phyloP scores from a whole-genome alignment of 2,113 vertebrate genomes.

The Psammodynastes pulverulentus region DNA sequence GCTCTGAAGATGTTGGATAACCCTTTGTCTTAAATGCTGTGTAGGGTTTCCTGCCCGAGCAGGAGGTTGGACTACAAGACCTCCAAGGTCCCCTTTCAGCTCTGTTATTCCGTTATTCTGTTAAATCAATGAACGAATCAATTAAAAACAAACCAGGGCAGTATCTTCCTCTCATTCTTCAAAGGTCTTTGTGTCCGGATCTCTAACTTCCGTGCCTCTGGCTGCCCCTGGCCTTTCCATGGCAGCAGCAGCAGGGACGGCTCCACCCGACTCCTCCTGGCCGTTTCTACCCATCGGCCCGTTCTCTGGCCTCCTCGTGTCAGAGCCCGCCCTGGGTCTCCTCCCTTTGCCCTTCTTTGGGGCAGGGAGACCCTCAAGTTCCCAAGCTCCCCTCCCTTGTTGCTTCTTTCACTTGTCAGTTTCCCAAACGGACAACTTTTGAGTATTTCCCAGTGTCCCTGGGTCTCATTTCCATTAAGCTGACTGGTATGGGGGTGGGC shows the following conservation, averaged over 20 bases:
- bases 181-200: neutral
- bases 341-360: neutral
- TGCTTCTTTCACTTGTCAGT: neutral
- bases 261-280: neutral
- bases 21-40: neutral
- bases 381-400: neutral
- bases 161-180: neutral
- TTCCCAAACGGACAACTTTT: neutral
- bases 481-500: neutral
- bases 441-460: neutral
- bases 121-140: neutral
- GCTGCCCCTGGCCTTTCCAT: neutral
- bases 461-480: neutral
- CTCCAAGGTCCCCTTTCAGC: neutral
- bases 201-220: neutral
- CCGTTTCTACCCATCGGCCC: neutral
- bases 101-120: neutral
- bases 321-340: neutral
- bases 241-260: neutral
- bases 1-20: neutral
- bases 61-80: neutral
- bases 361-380: neutral
- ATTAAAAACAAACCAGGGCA: neutral
- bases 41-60: neutral
- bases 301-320: neutral